Evolutionary conservation across 2,888 invertebrate genomes (phyloP), one percentile per base, ranked within the genome.

Genomic region (Pheosia tremula): DNA sequence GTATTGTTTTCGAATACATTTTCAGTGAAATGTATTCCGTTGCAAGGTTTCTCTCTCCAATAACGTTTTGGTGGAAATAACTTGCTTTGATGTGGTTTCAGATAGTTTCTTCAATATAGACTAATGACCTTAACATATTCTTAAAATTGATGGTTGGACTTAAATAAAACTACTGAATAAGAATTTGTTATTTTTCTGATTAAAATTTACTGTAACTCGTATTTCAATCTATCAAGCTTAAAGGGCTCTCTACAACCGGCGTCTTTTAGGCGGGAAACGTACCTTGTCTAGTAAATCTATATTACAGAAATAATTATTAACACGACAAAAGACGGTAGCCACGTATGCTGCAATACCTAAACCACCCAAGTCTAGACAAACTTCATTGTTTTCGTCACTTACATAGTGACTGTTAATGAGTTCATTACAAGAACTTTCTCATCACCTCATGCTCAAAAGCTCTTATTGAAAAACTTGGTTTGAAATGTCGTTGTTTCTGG

Each of bases 401-500:
- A 75, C 77, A 67, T 66, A 24, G 71, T 68, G 67, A 62, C 68
- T 74, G 63, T 64, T 64, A 67, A 73, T 41, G 13, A 9, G 56
- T 56, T 3, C 78, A 77, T 77, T 78, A 74, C 70, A 71, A 71
- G 71, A 82, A 83, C 81, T 85, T 84, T 75, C 73, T 78, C 80
- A 82, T 83, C 81, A 81, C 81, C 78, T 73, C 78, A 71, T 78
- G 80, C 80, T 85, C 79, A 77, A 80, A 80, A 81, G 82, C 78
- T 81, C 82, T 87, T 87, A 88, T 89, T 89, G 88, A 88, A 89
- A 89, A 88, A 89, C 84, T 88, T 88, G 78, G 76, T 74, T 74
- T 74, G 77, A 78, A 79, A 78, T 82, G 79, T 75, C 68, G 71
- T 72, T 75, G 80, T 85, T 87, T 89, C 84, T 86, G 82, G 85